A percentile compares a stretch with the other conserved stretches of the same genome.
phyloP scores from a whole-genome alignment of 2,797 vertebrate genomes.

The Sebastes elongatus region DNA sequence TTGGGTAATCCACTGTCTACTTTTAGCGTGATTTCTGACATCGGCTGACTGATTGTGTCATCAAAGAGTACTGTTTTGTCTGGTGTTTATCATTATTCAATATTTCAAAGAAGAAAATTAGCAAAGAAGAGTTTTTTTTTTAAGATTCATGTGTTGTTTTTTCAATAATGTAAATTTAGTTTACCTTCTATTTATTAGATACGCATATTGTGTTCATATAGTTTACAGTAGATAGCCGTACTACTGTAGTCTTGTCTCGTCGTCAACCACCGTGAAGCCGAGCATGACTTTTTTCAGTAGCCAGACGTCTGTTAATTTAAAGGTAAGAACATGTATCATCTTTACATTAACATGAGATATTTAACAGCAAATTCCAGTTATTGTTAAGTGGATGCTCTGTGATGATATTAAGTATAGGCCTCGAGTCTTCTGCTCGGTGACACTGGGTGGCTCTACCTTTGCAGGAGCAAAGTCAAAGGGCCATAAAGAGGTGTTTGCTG shows the following conservation, averaged over 20 bases:
- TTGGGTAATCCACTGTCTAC: background rate
- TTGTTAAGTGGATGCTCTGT: rapidly evolving
- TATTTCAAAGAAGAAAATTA: background rate
- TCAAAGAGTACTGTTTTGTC: background rate
- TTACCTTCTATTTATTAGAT: background rate
- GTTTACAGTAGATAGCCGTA: background rate
- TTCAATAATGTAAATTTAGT: background rate
- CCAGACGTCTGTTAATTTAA: background rate
- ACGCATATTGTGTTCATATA: background rate
- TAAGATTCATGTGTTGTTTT: background rate
- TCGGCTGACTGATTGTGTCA: background rate
- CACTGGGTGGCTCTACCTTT: slow-evolving; percentile 37
- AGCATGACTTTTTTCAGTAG: background rate
- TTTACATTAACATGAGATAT: background rate
- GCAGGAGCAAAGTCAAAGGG: slow-evolving; percentile 84
- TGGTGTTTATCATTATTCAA: background rate
- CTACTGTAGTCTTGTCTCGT: background rate
- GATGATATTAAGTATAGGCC: background rate
- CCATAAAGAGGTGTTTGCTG: slow-evolving; percentile 71
- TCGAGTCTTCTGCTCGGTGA: background rate
- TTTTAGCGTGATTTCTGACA: background rate
- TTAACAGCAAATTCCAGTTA: background rate
- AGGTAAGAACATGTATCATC: background rate
- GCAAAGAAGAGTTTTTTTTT: background rate
- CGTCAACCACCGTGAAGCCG: background rate